These are phyloP conservation scores for Caenorhabditis macrosperma DNA, from an alignment of 2,888 invertebrate species.

Conservation along the genomic window DNA sequence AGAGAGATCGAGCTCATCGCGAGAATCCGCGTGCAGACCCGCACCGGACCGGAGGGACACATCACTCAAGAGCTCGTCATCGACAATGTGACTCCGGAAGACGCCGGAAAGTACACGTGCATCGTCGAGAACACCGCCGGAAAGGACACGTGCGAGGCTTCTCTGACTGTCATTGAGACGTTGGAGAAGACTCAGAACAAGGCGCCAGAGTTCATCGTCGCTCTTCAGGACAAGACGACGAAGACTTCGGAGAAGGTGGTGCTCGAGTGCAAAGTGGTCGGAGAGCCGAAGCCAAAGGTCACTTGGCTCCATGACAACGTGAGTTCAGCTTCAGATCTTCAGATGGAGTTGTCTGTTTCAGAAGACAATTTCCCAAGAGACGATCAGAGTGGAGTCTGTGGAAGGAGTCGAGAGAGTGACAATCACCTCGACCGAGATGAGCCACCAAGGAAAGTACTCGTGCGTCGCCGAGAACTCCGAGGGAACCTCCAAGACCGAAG, in stretches of 20 bases:
- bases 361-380: slow-evolving; percentile 45
- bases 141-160: slow-evolving; percentile 77
- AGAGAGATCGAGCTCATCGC: slow-evolving; percentile 80
- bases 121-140: slow-evolving; percentile 79
- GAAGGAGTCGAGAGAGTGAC: slow-evolving; percentile 74
- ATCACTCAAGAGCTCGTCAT: slow-evolving; percentile 75
- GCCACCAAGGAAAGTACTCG: slow-evolving; percentile 71
- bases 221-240: slow-evolving; percentile 72
- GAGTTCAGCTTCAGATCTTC: slow-evolving; percentile 30
- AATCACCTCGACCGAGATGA: slow-evolving; percentile 71
- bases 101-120: slow-evolving; percentile 78
- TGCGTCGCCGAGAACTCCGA: slow-evolving; percentile 78
- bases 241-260: slow-evolving; percentile 82
- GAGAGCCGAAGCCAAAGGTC: slow-evolving; percentile 73
- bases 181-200: slow-evolving; percentile 71
- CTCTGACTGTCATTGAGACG: slow-evolving; percentile 73
- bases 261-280: slow-evolving; percentile 81
- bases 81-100: slow-evolving; percentile 77
- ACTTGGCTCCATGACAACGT: slow-evolving; percentile 86
- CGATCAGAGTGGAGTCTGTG: slow-evolving; percentile 56
- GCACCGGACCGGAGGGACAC: slow-evolving; percentile 71
- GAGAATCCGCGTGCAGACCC: slow-evolving; percentile 77
- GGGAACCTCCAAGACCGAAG: slow-evolving; percentile 74
- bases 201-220: slow-evolving; percentile 76
- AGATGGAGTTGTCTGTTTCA: too few relatives aligned